Base-by-base conservation (phyloP, 2,797 vertebrate genomes). In the Tapera naevia region DNA sequence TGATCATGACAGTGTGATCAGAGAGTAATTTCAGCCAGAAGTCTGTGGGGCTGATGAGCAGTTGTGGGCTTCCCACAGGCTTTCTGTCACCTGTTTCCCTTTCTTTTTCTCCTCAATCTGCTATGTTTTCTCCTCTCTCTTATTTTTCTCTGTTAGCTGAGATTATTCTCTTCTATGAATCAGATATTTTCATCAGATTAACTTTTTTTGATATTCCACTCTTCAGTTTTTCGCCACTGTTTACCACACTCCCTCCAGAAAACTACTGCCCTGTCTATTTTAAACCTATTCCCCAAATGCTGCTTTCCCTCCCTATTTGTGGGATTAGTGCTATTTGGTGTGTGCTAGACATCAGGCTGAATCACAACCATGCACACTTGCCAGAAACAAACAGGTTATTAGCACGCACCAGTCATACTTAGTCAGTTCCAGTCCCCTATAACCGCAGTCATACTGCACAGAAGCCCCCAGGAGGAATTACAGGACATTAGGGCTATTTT, bases 381-480 rank as follows among this genome's bases (percentile, higher is more conserved):
- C 83, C 91, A 76, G 70, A 92, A 76, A 51, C 79, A 94, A 93
- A 67, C 89, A 94, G 92, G 80, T n/a, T 94, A 89, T 93, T 70
- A 66, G 85, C 82, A 90, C 82, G 90, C 27, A 60, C 33, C 80
- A 90, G 62, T 51, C 73, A 48, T 9, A 37, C 66, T 56, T 24
- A 64, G 35, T 43, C 48, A 50, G 50, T 79, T 73, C 76, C 93
- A 92, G 53, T n/a, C 41, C 67, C 37, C 79, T 86, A 30, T n/a
- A 90, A 94, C 70, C 80, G 35, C 80, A 81, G 45, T 19, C 27
- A 79, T 86, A 88, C 67, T 76, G 78, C 67, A 84, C 70, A 88
- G 65, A 80, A 81, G 48, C 86, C 32, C 89, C 53, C 51, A 54
- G 64, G 58, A 92, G 58, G 33, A 92, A 93, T 86, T 71, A 50